Base-by-base conservation (phyloP, 2,888 invertebrate species). In the Ernsta delagoae region DNA sequence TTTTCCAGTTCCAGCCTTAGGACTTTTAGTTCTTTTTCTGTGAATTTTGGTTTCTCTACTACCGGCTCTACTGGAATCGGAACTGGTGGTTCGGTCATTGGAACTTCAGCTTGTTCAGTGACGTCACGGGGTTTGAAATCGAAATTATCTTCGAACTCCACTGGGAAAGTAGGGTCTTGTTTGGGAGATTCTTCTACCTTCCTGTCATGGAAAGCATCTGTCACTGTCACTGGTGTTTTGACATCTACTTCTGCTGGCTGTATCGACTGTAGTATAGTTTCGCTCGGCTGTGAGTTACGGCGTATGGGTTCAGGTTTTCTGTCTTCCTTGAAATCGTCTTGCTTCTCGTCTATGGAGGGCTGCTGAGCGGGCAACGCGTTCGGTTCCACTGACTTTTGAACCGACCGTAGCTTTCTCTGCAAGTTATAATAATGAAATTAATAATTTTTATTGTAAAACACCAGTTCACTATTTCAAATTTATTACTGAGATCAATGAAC, bases 341-440 rank as follows among this genome's bases (percentile, higher is more conserved):
- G 80, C 74, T 85, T 90, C 12, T 93, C 93, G 59, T 93, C 93
- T 11, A 89, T 71, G 0, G 91, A 89, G 0, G 72, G 72, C 65
- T 81, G 81, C 24, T 79, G 79, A 39, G 83, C 78, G 4, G 81
- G 72, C 57, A 83, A 78, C 43, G 88, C 82, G 71, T 90, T 93
- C 6, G 94, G 94, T 71, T 90, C 93, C 0, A 87, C 87, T 0
- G 94, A 94, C 71, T 93, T 90, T 75, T 95, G 95, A 11, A 96
- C 95, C 11, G 94, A 92, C 62, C 96, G 94, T 59, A 96, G 92
- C 83, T 96, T 96, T 75, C 97, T 94, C 95, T 95, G 87, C 8
- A 56, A 64, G 1, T 31, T 11, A 24, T 36, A 53, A 50, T 11
- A 43, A 53, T 24, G 3, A 53, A 53, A 9, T n/a, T 3, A 50